Base-by-base conservation (phyloP, 2,113 vertebrate genomes). In the Notechis scutatus region DNA sequence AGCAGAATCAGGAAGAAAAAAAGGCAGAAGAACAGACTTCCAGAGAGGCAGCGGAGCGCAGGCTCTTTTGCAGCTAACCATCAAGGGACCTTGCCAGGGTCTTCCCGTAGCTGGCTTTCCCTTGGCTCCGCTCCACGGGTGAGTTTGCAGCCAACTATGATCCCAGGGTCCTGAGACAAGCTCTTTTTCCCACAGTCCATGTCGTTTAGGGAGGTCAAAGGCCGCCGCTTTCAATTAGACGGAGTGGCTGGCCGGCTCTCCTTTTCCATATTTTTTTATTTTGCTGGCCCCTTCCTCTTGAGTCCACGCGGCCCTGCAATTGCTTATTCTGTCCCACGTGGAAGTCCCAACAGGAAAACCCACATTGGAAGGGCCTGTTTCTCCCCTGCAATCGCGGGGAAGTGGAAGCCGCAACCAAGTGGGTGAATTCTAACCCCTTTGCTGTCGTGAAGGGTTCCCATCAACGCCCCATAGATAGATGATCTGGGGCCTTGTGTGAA, bases 71-170 rank as follows among this genome's bases (percentile, higher is more conserved):
- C 89, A 89, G 9, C 85, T 23, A 39, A 0, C 90, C 34, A 20
- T 7, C 20, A 61, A 23, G 69, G 54, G 89, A 85, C 88, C 7
- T 14, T 56, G 93, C 93, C 96, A 93, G 90, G 5, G 50, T 9
- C 7, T 93, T 5, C 12, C 12, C 39, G 1, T 7, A 85, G 85
- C 94, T 21, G 89, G 93, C 92, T 93, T 69, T 12, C 15, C 91
- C 90, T 93, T 96, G 96, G 92, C 96, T 95, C 54, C 15, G 61
- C 21, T 91, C 94, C 93, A 89, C 57, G 89, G 87, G 90, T 18
- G 85, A 54, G 11, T 93, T 89, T 45, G 0, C 21, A 93, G 95
- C 90, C 94, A 93, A 61, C 91, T 87, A 50, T 42, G 64, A 88
- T 61, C 87, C 93, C 88, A 94, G 18, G 85, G 95, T 81, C 87